These are phyloP conservation scores for Cryptoleucopteryx plumbea DNA, from an alignment of 2,113 vertebrate species.

Conservation along the genomic window DNA sequence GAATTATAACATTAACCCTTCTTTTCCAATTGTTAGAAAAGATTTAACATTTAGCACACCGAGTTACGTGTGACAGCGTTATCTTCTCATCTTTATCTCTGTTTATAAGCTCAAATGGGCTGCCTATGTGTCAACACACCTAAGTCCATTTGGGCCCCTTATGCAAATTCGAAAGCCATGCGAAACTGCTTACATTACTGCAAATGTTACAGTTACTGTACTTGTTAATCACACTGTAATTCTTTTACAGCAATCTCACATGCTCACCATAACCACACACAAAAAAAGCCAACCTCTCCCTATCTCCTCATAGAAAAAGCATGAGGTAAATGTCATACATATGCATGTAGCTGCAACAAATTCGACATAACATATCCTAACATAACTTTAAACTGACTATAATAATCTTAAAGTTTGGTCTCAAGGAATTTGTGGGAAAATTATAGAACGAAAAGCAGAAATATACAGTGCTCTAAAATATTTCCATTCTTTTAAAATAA, in stretches of 20 bases:
- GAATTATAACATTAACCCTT: background rate
- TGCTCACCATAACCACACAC: background rate
- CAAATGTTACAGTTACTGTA: background rate
- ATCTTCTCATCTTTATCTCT: background rate
- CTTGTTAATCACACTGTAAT: background rate
- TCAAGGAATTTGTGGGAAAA: background rate
- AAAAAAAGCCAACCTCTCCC: background rate
- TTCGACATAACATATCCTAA: background rate
- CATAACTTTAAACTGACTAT: background rate
- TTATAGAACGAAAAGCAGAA: background rate
- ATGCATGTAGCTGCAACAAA: background rate
- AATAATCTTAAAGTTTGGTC: background rate
- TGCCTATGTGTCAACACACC: background rate
- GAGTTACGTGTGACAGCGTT: background rate
- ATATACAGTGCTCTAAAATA: background rate
- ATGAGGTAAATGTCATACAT: background rate
- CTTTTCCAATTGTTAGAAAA: background rate
- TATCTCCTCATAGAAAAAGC: background rate
- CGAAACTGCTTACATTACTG: background rate
- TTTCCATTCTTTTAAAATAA: background rate
- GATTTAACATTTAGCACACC: background rate
- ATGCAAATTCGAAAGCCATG: background rate
- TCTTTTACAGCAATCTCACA: background rate
- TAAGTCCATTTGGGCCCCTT: background rate
- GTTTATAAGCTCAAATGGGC: background rate